Evolutionary conservation across 1,140 invertebrate genomes (phyloP).

Genomic region (Drosophila tropicalis): DNA sequence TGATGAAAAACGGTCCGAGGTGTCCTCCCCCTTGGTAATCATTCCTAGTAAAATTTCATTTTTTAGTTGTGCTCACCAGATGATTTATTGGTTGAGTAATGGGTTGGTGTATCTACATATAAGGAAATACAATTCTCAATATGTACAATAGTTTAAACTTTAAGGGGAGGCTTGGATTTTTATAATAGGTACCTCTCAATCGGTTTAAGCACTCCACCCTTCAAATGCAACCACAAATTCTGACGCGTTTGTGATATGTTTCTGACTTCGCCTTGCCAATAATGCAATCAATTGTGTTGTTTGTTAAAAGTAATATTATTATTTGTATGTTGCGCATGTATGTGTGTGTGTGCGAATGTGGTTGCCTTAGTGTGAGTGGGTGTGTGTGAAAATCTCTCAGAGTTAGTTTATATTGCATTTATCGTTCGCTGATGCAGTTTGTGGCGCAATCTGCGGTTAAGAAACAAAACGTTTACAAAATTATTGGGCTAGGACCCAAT

Average conservation of each 20-base stretch:
- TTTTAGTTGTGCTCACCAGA: no score
- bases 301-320: slow-evolving; percentile 58
- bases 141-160: no score
- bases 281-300: slow-evolving; percentile 63
- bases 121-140: no score
- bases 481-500: slow-evolving; percentile 17
- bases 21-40: no score
- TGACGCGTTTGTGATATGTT: background rate
- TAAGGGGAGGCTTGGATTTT: no score
- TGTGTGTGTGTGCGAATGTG: slow-evolving; percentile 3
- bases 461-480: background rate
- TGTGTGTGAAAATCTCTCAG: background rate
- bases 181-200: background rate
- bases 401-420: slow-evolving; percentile 34
- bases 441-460: slow-evolving; percentile 33
- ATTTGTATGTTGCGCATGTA: slow-evolving; percentile 22
- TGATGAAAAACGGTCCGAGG: no score
- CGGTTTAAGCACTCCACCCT: background rate
- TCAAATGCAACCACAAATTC: background rate
- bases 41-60: no score
- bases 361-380: background rate
- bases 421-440: slow-evolving; percentile 42
- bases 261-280: slow-evolving; percentile 45
- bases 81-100: no score
- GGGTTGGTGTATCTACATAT: no score